Base-by-base conservation (phyloP, 2,888 invertebrate species). In the Diadegma fenestrale region DNA sequence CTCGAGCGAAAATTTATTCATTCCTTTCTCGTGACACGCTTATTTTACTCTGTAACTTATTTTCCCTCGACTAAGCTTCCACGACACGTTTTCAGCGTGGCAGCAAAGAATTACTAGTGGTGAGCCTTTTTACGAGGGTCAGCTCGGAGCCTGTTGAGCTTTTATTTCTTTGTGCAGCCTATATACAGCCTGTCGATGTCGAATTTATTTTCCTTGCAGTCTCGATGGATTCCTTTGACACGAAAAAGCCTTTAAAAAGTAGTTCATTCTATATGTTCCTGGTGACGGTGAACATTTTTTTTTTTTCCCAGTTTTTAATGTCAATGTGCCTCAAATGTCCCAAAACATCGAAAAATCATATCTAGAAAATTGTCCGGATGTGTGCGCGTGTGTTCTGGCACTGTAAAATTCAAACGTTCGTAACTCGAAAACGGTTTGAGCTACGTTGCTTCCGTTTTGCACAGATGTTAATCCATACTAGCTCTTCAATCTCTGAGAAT, bases 1-100 rank as follows among this genome's bases (percentile, higher is more conserved):
- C 71, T 78, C 64, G 51, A 76, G 80, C 64, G 73, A 80, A 85
- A 85, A 87, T 85, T 80, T 86, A 85, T 85, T 82, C 77, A 80
- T 82, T 82, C 61, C 54, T 61, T 64, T 77, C 76, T 82, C 82
- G 78, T 76, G 81, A 84, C 76, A 71, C 61, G 54, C 78, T 54
- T 76, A 22, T 75, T 63, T 73, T 26, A 66, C 54, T 72, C 51
- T n/a, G 43, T 45, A 19, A 26, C 77, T 68, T 68, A 73, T 68
- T 43, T 68, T 69, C 58, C 69, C 69, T 77, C 30, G 10, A 8
- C n/a, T 30, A 45, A 30, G 17, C 19, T 61, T 26, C 8, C 33
- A 48, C 48, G 19, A 54, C 22, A 78, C 19, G 43, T 78, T 10
- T 30, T 6, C 45, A 33, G 30, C 17, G 41, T 26, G 37, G 12